Evolutionary conservation across 1,140 invertebrate species (phyloP).

Genomic region (Vanessa atalanta): DNA sequence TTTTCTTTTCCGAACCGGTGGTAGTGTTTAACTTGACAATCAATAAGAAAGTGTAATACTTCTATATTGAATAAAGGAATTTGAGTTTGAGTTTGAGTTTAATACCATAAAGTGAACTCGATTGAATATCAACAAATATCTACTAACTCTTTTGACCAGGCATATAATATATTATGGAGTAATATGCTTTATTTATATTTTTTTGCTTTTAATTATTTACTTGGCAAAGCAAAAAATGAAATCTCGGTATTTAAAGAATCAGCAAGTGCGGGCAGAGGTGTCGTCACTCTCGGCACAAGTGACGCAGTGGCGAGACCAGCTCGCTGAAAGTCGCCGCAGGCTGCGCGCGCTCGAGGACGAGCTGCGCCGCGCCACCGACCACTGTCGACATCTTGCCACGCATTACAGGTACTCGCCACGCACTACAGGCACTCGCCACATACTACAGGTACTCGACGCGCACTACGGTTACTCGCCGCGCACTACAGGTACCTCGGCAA

Average conservation of each 20-base stretch:
- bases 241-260: slow-evolving; percentile 27
- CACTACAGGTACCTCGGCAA: slow-evolving; percentile 11
- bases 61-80: too few species aligned
- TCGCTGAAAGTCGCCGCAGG: slow-evolving; percentile 32
- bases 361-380: slow-evolving; percentile 36
- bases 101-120: too few species aligned
- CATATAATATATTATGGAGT: too few species aligned
- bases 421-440: slow-evolving; percentile 34
- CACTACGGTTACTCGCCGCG: slow-evolving; percentile 35
- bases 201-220: background rate
- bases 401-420: slow-evolving; percentile 28
- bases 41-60: too few species aligned
- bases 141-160: background rate
- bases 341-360: slow-evolving; percentile 39
- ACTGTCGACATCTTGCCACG: slow-evolving; percentile 33
- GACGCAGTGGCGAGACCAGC: slow-evolving; percentile 44
- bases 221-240: background rate
- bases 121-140: too few species aligned
- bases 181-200: background rate
- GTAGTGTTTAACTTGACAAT: too few species aligned
- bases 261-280: slow-evolving; percentile 44
- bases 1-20: too few species aligned
- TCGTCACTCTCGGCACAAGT: slow-evolving; percentile 39
- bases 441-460: slow-evolving; percentile 30
- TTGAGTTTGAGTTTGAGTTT: too few species aligned